These are phyloP conservation scores for Mellivora capensis DNA, from an alignment of 2,113 vertebrate species.

Conservation along the genomic window DNA sequence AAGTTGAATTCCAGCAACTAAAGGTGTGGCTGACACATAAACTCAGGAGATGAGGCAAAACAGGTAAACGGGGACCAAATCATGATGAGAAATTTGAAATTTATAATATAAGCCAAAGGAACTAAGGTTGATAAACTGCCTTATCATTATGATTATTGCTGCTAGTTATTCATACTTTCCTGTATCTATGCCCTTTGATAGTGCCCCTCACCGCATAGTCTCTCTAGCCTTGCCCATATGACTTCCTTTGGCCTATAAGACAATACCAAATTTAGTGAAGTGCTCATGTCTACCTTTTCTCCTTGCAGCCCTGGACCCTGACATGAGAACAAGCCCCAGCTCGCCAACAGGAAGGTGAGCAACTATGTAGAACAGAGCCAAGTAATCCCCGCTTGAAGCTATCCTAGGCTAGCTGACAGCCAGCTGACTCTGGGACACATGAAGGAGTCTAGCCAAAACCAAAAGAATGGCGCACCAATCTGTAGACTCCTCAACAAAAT, in stretches of 20 bases:
- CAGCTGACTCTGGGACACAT: neutral
- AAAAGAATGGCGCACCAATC: neutral
- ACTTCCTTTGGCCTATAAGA: neutral
- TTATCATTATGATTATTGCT: neutral
- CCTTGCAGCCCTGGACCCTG: neutral
- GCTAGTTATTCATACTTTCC: neutral
- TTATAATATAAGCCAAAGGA: slow-evolving; percentile 6
- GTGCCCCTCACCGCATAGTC: neutral
- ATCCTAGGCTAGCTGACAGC: neutral
- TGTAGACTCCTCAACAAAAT: neutral
- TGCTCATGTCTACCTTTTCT: neutral
- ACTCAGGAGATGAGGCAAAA: neutral
- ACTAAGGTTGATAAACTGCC: neutral
- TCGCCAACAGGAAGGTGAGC: neutral
- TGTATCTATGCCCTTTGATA: neutral
- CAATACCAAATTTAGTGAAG: neutral
- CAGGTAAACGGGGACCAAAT: neutral
- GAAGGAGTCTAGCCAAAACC: neutral
- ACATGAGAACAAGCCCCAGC: neutral
- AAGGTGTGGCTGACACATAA: neutral
- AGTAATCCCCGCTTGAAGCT: neutral
- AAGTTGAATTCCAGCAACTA: neutral
- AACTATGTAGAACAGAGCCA: neutral
- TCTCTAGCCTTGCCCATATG: neutral
- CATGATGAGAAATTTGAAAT: neutral